These are phyloP conservation scores for Prinia subflava DNA, from an alignment of 2,113 vertebrate species.

Conservation along the genomic window DNA sequence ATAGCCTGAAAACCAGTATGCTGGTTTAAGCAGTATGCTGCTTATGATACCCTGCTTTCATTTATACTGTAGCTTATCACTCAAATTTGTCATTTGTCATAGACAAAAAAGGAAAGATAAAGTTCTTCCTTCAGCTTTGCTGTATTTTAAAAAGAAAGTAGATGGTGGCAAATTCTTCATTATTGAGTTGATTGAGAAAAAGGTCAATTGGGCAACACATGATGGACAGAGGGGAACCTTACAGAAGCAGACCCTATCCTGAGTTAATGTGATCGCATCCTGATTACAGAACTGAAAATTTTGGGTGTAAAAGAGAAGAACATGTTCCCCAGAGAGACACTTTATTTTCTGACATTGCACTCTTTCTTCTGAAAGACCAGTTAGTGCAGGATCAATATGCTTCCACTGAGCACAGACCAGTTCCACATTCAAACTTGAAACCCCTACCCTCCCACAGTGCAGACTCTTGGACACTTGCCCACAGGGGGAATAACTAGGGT, in stretches of 20 bases:
- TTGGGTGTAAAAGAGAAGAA: neutral
- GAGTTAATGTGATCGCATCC: neutral
- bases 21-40: neutral
- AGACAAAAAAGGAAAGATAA: neutral
- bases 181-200: neutral
- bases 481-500: neutral
- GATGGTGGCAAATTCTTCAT: neutral
- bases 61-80: neutral
- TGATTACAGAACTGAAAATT: neutral
- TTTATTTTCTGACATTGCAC: neutral
- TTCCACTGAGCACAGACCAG: neutral
- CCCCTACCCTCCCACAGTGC: neutral
- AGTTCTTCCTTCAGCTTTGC: neutral
- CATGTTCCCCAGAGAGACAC: neutral
- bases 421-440: neutral
- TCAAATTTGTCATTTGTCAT: neutral
- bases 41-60: constrained; percentile 3
- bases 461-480: neutral
- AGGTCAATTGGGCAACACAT: neutral
- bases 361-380: neutral
- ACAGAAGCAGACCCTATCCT: neutral
- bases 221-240: neutral
- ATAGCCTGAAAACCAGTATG: neutral
- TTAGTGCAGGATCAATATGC: neutral
- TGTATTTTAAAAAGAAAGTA: neutral